Base-by-base conservation (phyloP, 2,113 vertebrate species). In the Proterorhinus semilunaris region DNA sequence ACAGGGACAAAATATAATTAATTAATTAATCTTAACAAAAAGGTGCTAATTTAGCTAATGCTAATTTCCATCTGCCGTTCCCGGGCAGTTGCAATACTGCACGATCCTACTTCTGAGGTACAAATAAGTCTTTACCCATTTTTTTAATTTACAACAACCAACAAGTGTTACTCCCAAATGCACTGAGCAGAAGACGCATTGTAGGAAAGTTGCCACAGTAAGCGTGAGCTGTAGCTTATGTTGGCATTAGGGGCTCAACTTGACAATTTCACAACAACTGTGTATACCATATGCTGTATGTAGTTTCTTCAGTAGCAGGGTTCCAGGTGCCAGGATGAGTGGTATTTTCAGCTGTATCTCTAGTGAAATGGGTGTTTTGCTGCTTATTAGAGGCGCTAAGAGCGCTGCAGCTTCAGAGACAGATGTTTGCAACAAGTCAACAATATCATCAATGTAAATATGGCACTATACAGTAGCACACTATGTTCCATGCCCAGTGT, bases 261-360 rank as follows among this genome's bases (percentile, higher is more conserved):
- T 61, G 42, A 61, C 13, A 45, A 45, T 61, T 8, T 10, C 15
- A 61, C 42, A 61, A 61, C 58, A 45, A 45, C 42, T 61, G 57
- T 61, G 42, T 61, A 42, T 4, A 45, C 58, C 58, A 44, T 61
- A 61, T 45, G 58, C 42, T 5, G 42, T 61, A 45, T 61, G 44
- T 61, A 61, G 43, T 44, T 7, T 13, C 13, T 15, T 44, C 42
- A n/a, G 9, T 61, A 44, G 42, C 58, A n/a, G 58, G 7, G 12
- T 61, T 43, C 36, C 36, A 61, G 36, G 43, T 61, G 58, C 42
- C 42, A 44, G 44, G 58, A 43, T 61, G 58, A 44, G 58, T 45
- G n/a, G 36, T 61, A 8, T 61, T 61, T 61, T 61, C 42, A 61
- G 58, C 58, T 61, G 58, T 45, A 45, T 45, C 58, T 61, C 58